Base-by-base conservation (phyloP, 2,888 invertebrate species). In the Synergus laeviventris region DNA sequence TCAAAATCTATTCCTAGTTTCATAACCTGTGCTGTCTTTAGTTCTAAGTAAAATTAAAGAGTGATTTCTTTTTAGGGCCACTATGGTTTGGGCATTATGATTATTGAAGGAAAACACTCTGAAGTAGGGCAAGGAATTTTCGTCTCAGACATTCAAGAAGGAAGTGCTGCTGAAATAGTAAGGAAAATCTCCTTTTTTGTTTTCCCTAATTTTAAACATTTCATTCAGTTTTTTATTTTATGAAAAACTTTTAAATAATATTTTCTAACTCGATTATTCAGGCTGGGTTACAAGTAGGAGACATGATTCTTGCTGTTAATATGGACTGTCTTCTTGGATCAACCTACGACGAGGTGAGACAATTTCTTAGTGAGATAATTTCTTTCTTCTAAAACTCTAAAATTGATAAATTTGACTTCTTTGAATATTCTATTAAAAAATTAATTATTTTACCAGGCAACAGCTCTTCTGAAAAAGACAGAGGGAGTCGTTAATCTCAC, bases 271-370 rank as follows among this genome's bases (percentile, higher is more conserved):
- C 18, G 62, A 74, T 77, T 75, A 92, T 92, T 2, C 92, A 97
- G 96, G 97, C 97, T 85, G 98, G 99, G 75, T 93, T 99, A 66
- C 96, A 96, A 92, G 98, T 99, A 76, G 99, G 99, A 81, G 99
- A 99, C 91, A 97, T 99, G 96, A 96, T 99, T 83, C 92, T 99
- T 80, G 96, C 97, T 61, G 97, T 99, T 73, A 99, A 99, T 91
- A 96, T 97, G 87, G 98, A 99, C 88, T 96, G 97, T 31, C 92
- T 97, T 74, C 92, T 97, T 18, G 97, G 96, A 82, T 95, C 96
- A 82, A 97, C 95, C 89, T 97, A 97, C 87, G 97, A 97, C 87
- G 94, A 95, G 89, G 97, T 97, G 92, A 92, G 92, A 12, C 11
- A 45, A 73, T 62, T 45, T 42, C 45, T 64, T n/a, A n/a, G 97